These are phyloP conservation scores for Wasmannia auropunctata DNA, from an alignment of 1,140 invertebrate species.

Conservation along the genomic window DNA sequence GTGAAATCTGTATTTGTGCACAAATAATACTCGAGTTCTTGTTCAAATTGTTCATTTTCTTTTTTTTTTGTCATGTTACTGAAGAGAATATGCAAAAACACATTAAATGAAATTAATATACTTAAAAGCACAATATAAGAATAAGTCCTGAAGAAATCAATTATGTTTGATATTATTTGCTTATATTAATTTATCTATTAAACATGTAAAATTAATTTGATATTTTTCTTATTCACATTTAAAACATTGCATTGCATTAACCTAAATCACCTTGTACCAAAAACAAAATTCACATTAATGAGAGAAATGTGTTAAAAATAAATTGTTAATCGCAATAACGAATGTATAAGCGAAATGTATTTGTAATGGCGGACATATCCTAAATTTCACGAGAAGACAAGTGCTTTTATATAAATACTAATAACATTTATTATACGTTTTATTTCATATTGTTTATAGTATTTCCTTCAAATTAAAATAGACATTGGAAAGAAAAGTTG, in stretches of 20 bases:
- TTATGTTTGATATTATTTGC: too few relatives aligned
- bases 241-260: neutral
- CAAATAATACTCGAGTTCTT: neutral
- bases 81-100: too few relatives aligned
- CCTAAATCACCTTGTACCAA: neutral
- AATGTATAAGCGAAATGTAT: neutral
- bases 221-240: neutral
- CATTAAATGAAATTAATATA: neutral
- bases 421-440: neutral
- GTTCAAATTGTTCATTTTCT: neutral
- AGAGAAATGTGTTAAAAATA: neutral
- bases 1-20: neutral
- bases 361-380: too few relatives aligned
- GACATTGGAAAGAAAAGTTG: neutral
- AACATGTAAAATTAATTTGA: too few relatives aligned
- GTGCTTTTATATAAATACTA: neutral
- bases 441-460: neutral
- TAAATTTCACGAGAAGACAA: neutral
- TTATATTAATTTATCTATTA: neutral
- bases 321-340: neutral
- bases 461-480: neutral
- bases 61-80: neutral
- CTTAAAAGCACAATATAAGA: neutral
- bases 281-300: neutral
- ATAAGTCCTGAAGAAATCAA: neutral